Evolutionary conservation across 2,113 vertebrate genomes (phyloP), one percentile per base, ranked within the genome.

Genomic region (Hyaena hyaena): DNA sequence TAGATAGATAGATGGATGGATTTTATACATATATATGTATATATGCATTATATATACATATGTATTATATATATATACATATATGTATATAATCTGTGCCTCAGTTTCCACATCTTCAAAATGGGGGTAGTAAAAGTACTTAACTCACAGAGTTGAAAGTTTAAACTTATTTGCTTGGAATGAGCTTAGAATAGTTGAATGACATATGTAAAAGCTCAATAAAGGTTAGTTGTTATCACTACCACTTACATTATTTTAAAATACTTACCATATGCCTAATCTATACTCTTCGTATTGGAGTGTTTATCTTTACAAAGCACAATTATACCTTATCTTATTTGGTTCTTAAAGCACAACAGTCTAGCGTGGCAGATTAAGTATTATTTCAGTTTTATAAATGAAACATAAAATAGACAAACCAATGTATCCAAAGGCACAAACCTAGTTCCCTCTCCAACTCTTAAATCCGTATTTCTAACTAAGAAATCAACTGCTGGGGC

Each of bases 131-230:
- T 21, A 86, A 21, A 8, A 48, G 10, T 53, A 77, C 23, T 28
- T 77, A 76, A 76, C 14, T 74, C 45, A 74, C 28, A 58, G 48
- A 31, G 31, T 33, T 88, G 12, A 58, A 96, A 93, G 61, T 58
- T 74, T 71, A 48, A 74, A 85, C 26, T 84, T 68, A 39, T 61
- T 92, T 92, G 53, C 39, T 87, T 58, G 4, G 50, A 82, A 93
- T 84, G 48, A 61, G 61, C 45, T 77, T 43, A 89, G 69, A 74
- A 92, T 69, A 81, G 48, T 88, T 88, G 24, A 96, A 76, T 76
- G 45, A 58, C 31, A 31, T 83, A 77, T 19, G 16, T 58, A 93
- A 83, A 69, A 21, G 23, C 50, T 91, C 84, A 50, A 19, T 81
- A 93, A 90, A 28, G 69, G 48, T 85, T 53, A 58, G 10, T 50